Evolutionary conservation across 2,797 vertebrate species (phyloP).

Genomic region (Acanthopagrus latus): DNA sequence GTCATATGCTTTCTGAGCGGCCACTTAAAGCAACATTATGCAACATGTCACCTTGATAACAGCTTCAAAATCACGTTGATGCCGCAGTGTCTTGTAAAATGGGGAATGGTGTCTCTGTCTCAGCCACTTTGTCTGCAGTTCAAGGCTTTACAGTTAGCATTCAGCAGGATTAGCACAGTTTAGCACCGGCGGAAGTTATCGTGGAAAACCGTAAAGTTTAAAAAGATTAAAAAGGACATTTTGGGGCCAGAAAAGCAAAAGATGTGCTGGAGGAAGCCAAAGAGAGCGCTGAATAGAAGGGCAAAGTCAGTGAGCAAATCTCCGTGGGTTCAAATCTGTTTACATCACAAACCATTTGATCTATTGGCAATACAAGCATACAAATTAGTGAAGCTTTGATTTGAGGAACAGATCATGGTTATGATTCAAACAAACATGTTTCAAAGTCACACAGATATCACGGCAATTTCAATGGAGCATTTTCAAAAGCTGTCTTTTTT

Average conservation of each 20-base stretch:
- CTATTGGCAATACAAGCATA: background rate
- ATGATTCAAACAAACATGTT: background rate
- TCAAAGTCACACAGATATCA: background rate
- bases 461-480: background rate
- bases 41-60: no score
- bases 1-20: no score
- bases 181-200: no score
- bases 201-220: background rate
- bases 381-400: background rate
- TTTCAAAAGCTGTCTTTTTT: slow-evolving; percentile 5
- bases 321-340: background rate
- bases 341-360: background rate
- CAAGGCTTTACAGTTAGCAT: no score
- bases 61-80: no score
- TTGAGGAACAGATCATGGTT: background rate
- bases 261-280: no score
- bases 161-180: background rate
- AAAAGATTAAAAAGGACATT: background rate
- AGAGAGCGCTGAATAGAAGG: background rate
- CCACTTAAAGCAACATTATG: no score
- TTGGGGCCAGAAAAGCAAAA: background rate
- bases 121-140: no score
- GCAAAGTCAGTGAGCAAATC: background rate
- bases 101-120: no score
- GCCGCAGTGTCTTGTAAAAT: no score